These are phyloP conservation scores for Tenebrio molitor DNA, from an alignment of 1,140 invertebrate species.

Conservation along the genomic window DNA sequence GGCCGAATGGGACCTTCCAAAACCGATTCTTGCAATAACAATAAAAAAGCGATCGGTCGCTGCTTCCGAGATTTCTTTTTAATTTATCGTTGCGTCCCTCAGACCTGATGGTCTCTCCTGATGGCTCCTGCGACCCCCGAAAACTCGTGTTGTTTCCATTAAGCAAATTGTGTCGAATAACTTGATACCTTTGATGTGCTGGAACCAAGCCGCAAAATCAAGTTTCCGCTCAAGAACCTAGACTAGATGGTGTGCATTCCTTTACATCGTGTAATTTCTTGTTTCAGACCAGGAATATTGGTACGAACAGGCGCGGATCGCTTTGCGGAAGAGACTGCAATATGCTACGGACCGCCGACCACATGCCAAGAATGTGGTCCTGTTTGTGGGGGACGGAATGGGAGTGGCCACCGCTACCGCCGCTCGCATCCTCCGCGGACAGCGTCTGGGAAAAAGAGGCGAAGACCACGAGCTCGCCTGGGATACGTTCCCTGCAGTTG, in stretches of 20 bases:
- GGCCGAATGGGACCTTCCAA: too few relatives aligned
- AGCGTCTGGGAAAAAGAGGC: conserved; percentile 67
- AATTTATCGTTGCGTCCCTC: too few relatives aligned
- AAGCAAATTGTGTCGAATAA: background rate
- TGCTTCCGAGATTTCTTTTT: too few relatives aligned
- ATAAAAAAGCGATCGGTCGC: too few relatives aligned
- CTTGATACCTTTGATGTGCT: conserved; percentile 34
- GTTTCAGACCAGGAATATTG: conserved; percentile 67
- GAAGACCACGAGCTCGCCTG: conserved; percentile 76
- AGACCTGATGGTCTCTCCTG: too few relatives aligned
- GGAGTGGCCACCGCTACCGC: conserved; percentile 80
- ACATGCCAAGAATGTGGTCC: conserved; percentile 70
- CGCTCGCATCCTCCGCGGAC: conserved; percentile 72
- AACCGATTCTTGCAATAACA: too few relatives aligned
- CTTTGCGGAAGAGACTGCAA: conserved; percentile 73
- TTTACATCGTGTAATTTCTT: conserved; percentile 43
- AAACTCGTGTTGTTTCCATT: background rate
- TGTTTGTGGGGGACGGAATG: conserved; percentile 83
- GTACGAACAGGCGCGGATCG: conserved; percentile 76
- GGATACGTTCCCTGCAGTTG: conserved; percentile 78
- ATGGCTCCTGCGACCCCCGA: background rate
- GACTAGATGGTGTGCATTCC: conserved; percentile 18
- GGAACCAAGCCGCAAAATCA: conserved; percentile 24
- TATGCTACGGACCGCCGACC: conserved; percentile 70
- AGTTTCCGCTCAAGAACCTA: conserved; percentile 16